Percentiles rank a stretch among this genome's conserved stretches.
These are phyloP conservation scores for Scolopax rusticola DNA, from an alignment of 2,797 vertebrate genomes.

Conservation along the genomic window DNA sequence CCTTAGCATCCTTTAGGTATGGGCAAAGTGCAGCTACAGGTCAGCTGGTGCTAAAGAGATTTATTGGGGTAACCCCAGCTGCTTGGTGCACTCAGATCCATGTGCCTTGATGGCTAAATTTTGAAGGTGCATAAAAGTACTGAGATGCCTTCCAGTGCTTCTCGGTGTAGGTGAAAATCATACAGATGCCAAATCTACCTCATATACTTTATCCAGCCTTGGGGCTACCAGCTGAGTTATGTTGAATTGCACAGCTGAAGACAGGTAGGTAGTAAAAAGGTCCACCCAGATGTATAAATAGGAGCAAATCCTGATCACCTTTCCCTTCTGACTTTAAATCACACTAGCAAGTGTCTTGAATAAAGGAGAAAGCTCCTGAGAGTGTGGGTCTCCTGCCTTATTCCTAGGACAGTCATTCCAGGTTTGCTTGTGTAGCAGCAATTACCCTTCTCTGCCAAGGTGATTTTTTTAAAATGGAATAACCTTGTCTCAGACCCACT, in stretches of 20 bases:
- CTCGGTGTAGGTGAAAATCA: background rate
- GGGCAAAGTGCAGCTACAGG: background rate
- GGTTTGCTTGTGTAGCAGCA: accelerated
- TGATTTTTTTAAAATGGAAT: background rate
- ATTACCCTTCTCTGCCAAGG: background rate
- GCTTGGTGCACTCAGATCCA: background rate
- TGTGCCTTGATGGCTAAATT: background rate
- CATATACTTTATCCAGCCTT: background rate
- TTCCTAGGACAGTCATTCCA: accelerated
- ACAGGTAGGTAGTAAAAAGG: background rate
- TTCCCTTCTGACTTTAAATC: background rate
- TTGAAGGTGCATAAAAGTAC: background rate
- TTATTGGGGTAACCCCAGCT: background rate
- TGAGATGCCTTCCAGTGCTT: background rate
- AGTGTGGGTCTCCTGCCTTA: background rate
- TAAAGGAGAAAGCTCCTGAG: background rate
- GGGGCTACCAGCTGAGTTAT: background rate
- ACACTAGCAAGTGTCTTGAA: background rate
- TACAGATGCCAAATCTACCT: background rate
- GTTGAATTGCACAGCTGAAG: background rate
- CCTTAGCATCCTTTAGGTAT: background rate
- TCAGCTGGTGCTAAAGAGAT: background rate
- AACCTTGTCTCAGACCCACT: accelerated
- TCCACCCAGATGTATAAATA: background rate
- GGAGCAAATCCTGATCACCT: background rate